These are phyloP conservation scores for Spatula versicolor DNA, from an alignment of 2,797 vertebrate genomes.

Conservation along the genomic window DNA sequence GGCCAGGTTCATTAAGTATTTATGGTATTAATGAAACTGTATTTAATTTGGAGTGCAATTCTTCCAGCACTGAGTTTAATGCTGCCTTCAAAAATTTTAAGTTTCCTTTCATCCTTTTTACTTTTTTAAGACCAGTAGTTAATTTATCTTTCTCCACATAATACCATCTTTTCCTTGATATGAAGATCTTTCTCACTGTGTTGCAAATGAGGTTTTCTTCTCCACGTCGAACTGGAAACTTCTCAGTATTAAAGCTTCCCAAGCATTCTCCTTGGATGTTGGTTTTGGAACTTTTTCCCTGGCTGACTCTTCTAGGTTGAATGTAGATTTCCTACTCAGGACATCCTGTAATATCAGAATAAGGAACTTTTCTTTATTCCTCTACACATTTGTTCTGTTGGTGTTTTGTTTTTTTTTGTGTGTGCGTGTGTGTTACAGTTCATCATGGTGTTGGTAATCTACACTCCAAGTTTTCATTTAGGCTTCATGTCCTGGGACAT, in stretches of 20 bases:
- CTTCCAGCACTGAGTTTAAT: neutral
- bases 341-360: neutral
- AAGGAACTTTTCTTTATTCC: neutral
- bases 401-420: neutral
- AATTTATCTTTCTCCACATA: neutral
- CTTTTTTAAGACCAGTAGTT: neutral
- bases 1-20: neutral
- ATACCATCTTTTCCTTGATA: neutral
- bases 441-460: accelerated
- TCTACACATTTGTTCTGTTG: neutral
- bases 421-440: neutral
- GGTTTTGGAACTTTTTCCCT: neutral
- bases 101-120: neutral
- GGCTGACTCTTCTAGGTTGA: neutral
- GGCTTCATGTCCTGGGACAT: neutral
- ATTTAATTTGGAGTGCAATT: neutral
- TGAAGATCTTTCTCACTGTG: neutral
- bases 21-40: neutral
- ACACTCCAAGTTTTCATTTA: neutral
- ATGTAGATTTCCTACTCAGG: neutral
- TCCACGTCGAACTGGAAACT: neutral
- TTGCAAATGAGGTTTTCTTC: accelerated
- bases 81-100: neutral
- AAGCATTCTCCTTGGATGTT: neutral
- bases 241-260: neutral